Conservation (phyloP, 2,797 vertebrate genomes). For the Helicolenus hilgendorfi region DNA sequence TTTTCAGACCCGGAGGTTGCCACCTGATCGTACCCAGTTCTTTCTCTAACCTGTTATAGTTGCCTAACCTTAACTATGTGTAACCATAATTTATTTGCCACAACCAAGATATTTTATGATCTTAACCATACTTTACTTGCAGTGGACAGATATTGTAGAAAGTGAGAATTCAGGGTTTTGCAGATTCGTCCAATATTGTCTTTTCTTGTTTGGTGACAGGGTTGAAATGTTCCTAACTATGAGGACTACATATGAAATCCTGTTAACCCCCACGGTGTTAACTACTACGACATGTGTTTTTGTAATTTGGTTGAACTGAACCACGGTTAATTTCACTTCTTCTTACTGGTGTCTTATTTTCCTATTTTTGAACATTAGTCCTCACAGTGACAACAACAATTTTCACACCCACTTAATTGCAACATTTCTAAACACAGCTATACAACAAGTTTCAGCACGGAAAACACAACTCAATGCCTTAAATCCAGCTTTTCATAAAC, state of each 20-base stretch:
- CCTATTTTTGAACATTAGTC: not conserved
- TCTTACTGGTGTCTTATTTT: not conserved
- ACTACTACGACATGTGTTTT: not conserved
- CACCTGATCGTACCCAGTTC: not conserved
- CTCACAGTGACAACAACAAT: not conserved
- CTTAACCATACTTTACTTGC: not conserved
- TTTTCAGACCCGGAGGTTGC: too few relatives aligned
- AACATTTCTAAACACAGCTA: not conserved
- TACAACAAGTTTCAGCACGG: not conserved
- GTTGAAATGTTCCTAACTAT: not conserved
- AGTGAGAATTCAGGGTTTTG: not conserved
- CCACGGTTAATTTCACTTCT: not conserved
- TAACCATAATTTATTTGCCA: not conserved
- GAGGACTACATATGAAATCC: not conserved
- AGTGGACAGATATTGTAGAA: not conserved
- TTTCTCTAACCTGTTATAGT: not conserved
- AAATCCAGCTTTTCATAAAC: not conserved
- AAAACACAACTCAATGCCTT: not conserved
- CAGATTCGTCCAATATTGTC: not conserved
- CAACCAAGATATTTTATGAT: not conserved
- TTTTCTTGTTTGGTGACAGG: not conserved
- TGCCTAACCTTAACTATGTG: not conserved
- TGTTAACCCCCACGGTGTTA: fast-evolving
- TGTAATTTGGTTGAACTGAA: not conserved
- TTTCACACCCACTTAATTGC: conserved; percentile 4